Evolutionary conservation across 2,113 vertebrate species (phyloP).

Genomic region (Mastomys coucha): DNA sequence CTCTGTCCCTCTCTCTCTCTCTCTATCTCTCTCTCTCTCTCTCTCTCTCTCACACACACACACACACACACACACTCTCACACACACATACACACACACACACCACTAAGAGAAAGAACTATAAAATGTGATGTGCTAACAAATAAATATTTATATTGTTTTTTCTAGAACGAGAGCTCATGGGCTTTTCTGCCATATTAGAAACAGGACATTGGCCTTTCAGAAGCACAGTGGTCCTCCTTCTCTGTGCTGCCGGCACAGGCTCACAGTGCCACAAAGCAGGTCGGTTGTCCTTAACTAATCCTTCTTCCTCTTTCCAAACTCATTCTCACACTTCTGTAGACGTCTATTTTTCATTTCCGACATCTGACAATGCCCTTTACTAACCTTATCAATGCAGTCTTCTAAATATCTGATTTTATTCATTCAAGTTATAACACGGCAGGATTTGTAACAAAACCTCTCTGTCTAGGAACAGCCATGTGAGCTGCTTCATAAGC

Average conservation of each 20-base stretch:
- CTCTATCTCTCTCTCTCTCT: too few species aligned
- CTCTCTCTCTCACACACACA: too few species aligned
- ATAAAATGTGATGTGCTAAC: not conserved
- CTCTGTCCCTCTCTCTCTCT: too few species aligned
- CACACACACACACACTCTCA: not conserved
- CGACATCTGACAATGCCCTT: not conserved
- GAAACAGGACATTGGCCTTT: not conserved
- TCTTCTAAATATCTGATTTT: slow-evolving; percentile 4
- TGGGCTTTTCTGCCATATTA: not conserved
- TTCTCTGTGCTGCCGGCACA: not conserved
- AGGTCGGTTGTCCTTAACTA: not conserved
- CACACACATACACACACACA: not conserved
- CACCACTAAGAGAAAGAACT: not conserved
- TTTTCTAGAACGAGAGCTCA: not conserved
- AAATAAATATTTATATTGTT: slow-evolving; percentile 22
- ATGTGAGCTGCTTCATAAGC: not conserved
- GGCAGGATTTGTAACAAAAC: not conserved
- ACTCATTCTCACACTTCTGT: not conserved
- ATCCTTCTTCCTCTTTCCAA: not conserved
- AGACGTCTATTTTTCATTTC: not conserved
- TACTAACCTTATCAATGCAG: not conserved
- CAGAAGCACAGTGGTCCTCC: not conserved
- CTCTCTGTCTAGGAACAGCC: not conserved
- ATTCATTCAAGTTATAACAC: not conserved
- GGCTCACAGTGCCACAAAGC: not conserved